phyloP scores from a whole-genome alignment of 2,888 invertebrate species.

The Lordiphosa andalusiaca region DNA sequence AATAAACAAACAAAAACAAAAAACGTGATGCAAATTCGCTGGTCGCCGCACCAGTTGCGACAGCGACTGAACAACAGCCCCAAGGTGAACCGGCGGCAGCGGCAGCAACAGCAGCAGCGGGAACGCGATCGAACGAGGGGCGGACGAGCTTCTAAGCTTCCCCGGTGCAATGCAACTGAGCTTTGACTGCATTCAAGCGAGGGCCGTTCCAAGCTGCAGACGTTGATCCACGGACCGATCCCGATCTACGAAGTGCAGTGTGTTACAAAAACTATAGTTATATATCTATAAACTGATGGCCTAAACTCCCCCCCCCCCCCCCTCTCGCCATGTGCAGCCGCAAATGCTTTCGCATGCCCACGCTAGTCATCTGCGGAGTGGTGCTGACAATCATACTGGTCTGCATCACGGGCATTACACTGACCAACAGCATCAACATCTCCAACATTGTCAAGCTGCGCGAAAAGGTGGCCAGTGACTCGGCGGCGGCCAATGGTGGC shows the following conservation, averaged over 20 bases:
- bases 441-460: conserved; percentile 79
- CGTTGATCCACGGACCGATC: conserved; percentile 26
- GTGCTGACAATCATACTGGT: conserved; percentile 81
- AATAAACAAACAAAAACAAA: conserved; percentile 5
- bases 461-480: conserved; percentile 79
- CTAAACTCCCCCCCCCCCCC: too few relatives aligned
- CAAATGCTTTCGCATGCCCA: conserved; percentile 80
- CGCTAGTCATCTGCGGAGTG: conserved; percentile 80
- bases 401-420: conserved; percentile 82
- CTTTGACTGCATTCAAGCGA: conserved; percentile 57
- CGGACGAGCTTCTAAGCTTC: conserved; percentile 22
- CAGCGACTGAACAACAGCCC: conserved; percentile 45
- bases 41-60: conserved; percentile 61
- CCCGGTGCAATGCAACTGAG: conserved; percentile 41
- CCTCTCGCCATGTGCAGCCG: conserved; percentile 76
- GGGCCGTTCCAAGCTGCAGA: conserved; percentile 53
- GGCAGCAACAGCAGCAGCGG: conserved; percentile 5
- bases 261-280: background rate
- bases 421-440: conserved; percentile 80
- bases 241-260: background rate
- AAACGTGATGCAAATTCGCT: conserved; percentile 46
- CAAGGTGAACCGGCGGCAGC: conserved; percentile 59
- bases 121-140: conserved; percentile 14
- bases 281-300: background rate
- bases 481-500: conserved; percentile 78